These are phyloP conservation scores for Dynastes tityus DNA, from an alignment of 2,888 invertebrate species.

Conservation along the genomic window DNA sequence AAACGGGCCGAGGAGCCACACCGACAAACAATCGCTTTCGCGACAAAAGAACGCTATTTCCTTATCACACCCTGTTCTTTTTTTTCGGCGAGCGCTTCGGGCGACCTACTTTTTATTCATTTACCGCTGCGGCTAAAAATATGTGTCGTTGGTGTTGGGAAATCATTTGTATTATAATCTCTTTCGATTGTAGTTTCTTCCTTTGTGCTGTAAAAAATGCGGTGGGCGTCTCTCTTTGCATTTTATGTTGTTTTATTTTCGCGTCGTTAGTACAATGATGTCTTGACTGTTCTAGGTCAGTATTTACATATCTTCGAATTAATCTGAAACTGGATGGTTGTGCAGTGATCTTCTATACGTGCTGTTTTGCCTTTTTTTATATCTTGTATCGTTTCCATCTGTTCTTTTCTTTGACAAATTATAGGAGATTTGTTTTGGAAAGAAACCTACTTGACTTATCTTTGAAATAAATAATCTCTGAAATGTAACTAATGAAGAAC, in stretches of 20 bases:
- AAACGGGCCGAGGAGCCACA: background rate
- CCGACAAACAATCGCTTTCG: conserved; percentile 8
- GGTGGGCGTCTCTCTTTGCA: conserved; percentile 2
- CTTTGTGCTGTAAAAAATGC: conserved; percentile 12
- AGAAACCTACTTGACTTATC: too few species aligned
- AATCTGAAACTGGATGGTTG: background rate
- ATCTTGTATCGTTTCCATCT: too few species aligned
- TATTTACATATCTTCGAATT: conserved; percentile 8
- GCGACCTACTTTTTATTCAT: conserved; percentile 1
- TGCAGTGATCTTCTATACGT: too few species aligned
- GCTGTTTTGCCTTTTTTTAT: too few species aligned
- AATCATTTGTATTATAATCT: conserved; percentile 9
- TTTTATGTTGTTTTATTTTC: background rate
- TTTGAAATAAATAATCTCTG: too few species aligned
- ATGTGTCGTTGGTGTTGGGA: background rate
- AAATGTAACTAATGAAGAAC: too few species aligned
- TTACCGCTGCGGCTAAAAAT: background rate
- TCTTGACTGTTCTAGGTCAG: conserved; percentile 10
- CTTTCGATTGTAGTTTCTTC: conserved; percentile 11
- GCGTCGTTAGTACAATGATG: conserved; percentile 1
- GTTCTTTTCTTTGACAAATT: too few species aligned
- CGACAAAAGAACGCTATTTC: conserved; percentile 28
- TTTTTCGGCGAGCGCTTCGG: background rate
- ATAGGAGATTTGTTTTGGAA: too few species aligned
- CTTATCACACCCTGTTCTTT: conserved; percentile 31